Evolutionary conservation across 2,113 vertebrate species (phyloP), one percentile per base, ranked within the genome.

Genomic region (Grantiella picta): DNA sequence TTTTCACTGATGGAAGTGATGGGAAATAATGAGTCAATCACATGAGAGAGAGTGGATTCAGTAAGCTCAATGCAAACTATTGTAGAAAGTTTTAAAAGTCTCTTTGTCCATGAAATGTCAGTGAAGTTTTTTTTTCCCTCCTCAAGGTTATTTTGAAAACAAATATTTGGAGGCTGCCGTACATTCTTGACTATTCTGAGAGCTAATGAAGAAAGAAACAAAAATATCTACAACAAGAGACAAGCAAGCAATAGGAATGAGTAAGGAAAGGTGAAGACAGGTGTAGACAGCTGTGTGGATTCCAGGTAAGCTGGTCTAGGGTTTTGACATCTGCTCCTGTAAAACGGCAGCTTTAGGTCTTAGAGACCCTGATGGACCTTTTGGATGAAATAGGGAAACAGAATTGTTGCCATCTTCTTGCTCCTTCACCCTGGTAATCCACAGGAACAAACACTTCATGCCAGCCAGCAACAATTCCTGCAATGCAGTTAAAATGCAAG

Each of bases 1-100:
- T 96, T 98, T 94, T 80, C 24, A 33, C 64, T 91, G 86, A 91
- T 91, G 73, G 80, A 92, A 96, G 79, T 90, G 88, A 83, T 85
- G 77, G 75, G 87, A 95, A 97, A 91, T 63, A 89, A 84, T 56
- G 40, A 94, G 70, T 89, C 86, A 79, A 82, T 93, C 86, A 93
- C 52, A 49, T 19, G 61, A 82, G 93, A 87, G 40, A 77, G 47
- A 70, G 59, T 70, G 45, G 81, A 82, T 92, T 94, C 50, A 29
- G 78, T 38, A 70, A 95, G 91, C 83, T 96, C 86, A 90, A n/a
- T 92, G 84, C 59, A 92, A 80, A 93, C 81, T 80, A 77, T 54
- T 89, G 59, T 80, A 94, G 66, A 70, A 88, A 86, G 45, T 86
- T 90, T 87, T 61, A 36, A 31, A 96, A 85, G 54, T 94, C 76